phyloP scores from a whole-genome alignment of 2,888 invertebrate species.

The Beris morrisii region DNA sequence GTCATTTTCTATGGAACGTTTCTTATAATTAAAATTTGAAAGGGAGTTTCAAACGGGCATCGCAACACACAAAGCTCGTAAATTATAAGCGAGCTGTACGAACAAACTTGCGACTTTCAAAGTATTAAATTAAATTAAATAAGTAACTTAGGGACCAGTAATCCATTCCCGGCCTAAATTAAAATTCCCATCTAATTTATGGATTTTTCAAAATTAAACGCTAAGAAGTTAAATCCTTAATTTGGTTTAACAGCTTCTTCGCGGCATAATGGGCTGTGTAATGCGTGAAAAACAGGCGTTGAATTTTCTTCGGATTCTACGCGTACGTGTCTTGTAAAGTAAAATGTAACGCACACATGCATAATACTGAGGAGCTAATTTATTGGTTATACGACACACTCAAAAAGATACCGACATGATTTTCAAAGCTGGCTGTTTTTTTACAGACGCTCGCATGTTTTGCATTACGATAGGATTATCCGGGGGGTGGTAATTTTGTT shows the following conservation, averaged over 20 bases:
- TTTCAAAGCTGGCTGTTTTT: background rate
- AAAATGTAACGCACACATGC: conserved; percentile 6
- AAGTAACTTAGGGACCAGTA: too few relatives aligned
- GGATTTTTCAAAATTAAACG: conserved; percentile 12
- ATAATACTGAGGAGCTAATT: background rate
- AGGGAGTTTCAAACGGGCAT: too few relatives aligned
- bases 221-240: conserved; percentile 2
- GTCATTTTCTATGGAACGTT: too few relatives aligned
- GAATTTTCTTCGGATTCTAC: background rate
- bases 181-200: conserved; percentile 24
- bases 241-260: conserved; percentile 9
- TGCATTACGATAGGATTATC: conserved; percentile 25
- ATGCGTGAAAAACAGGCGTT: conserved; percentile 6
- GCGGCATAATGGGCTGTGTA: conserved; percentile 19
- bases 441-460: too few relatives aligned
- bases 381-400: conserved; percentile 8
- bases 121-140: too few relatives aligned
- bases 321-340: conserved; percentile 11
- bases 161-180: background rate
- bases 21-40: too few relatives aligned
- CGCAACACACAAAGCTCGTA: too few relatives aligned
- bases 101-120: too few relatives aligned
- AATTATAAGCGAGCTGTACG: too few relatives aligned
- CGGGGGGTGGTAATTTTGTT: conserved; percentile 36
- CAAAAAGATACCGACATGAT: background rate